Evolutionary conservation across 2,797 vertebrate species (phyloP).

Genomic region (Synaphobranchus kaupii): DNA sequence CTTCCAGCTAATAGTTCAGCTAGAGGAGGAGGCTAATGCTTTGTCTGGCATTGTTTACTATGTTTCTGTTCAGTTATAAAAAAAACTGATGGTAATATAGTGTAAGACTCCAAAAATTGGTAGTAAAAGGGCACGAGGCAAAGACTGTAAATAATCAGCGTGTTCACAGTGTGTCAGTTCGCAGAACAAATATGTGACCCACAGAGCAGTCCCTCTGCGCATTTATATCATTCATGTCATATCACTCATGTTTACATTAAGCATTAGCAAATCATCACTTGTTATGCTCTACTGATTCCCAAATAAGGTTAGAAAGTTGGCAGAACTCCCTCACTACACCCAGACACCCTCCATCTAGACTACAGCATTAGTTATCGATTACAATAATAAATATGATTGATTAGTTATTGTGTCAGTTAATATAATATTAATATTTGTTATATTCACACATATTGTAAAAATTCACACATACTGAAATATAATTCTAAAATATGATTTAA

Average conservation of each 20-base stretch:
- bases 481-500: too few relatives aligned
- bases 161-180: constrained; percentile 48
- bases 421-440: too few relatives aligned
- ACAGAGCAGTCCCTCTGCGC: not conserved
- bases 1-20: constrained; percentile 16
- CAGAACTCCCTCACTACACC: not conserved
- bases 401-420: too few relatives aligned
- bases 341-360: too few relatives aligned
- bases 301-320: not conserved
- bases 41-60: constrained; percentile 61
- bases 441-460: too few relatives aligned
- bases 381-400: too few relatives aligned
- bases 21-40: constrained; percentile 48
- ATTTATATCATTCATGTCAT: not conserved
- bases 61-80: constrained; percentile 50
- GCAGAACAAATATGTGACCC: not conserved
- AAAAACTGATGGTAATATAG: constrained; percentile 64
- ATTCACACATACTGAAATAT: too few relatives aligned
- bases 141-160: too few relatives aligned
- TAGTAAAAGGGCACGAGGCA: not conserved
- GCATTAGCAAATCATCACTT: not conserved
- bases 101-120: not conserved
- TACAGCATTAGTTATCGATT: too few relatives aligned
- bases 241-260: not conserved
- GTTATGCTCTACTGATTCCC: not conserved